Base-by-base conservation (phyloP, 1,140 invertebrate genomes). In the Aphidius ervi region DNA sequence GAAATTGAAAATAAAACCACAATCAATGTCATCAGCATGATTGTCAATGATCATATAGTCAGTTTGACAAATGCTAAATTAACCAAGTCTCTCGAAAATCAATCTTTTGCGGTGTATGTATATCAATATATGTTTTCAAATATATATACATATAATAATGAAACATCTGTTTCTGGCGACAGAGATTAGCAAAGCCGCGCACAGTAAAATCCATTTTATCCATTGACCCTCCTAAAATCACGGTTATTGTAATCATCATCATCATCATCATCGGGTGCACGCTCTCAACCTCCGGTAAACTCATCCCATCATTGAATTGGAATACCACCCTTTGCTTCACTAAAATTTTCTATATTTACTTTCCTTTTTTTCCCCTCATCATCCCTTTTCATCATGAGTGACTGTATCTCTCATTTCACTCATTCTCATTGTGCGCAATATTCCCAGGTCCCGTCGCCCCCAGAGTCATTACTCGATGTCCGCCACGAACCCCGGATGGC, bases 381-480 rank as follows among this genome's bases (percentile, higher is more conserved):
- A 16, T 47, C 39, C 41, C 43, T 49, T 31, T 5, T 23, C 49
- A 46, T 23, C 46, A 48, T 56, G 41, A 41, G 55, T 52, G 56
- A 52, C 58, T 49, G 16, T 54, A 56, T 48, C 16, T 40, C n/a
- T 10, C 49, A 39, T 47, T 20, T 53, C 56, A 8, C 43, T 61
- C 7, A 41, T 23, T 56, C 37, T 53, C 46, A 43, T 46, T 52
- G 23, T 10, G 23, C 42, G 39, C 46, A 48, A 40, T 39, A 69
- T 71, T 57, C 68, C 68, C 67, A 70, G 71, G 68, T 70, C 70
- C 69, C 65, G 67, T 68, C 70, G 67, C 74, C 74, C 72, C 76
- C 74, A 74, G 73, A 80, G 76, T 78, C 75, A 79, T 80, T 80
- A 80, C 75, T 80, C 78, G 76, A 79, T 72, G 74, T 79, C 76